Evolutionary conservation across 2,888 invertebrate genomes (phyloP), one percentile per base, ranked within the genome.

Genomic region (Flexamia atlantica): DNA sequence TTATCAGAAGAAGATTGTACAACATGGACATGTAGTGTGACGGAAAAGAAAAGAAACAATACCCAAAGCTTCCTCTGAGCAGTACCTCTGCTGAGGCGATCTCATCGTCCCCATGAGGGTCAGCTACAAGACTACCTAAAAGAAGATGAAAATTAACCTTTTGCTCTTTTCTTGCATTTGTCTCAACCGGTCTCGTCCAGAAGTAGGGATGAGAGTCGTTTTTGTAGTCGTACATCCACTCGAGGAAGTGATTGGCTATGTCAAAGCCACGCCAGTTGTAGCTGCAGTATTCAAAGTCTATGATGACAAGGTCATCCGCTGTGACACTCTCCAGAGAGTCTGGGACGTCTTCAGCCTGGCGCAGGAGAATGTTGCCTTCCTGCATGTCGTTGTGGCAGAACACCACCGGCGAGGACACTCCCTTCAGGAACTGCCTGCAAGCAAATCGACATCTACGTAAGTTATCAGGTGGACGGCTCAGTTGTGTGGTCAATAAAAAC

Each of bases 321-420:
- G 76, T 76, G 57, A 84, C 36, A 25, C 36, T 50, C 10, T 64
- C 64, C 50, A 81, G 86, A 23, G 87, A 86, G n/a, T 36, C 32
- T 2, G 25, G 14, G 23, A 23, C 64, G 12, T 81, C 40, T 7
- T 36, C 42, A 14, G 30, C 40, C 32, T 72, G 87, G 64, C 91
- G 90, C 84, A 93, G 89, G 14, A 94, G 90, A 87, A 94, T 94
- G 89, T 94, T 93, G 90, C 97, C 98, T 92, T 98, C 98, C 90
- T 98, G 98, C 91, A 98, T 92, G 89, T 98, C 98, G 89, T 98
- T 98, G 90, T 98, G 98, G 87, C 97, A 97, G 90, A 98, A 98
- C 0, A 97, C 95, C 0, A 98, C 97, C 0, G 97, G 96, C 57
- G 96, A 96, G 81, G 91, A 88, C n/a, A 91, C 88, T 68, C 87